These are phyloP conservation scores for Dicentrarchus labrax DNA, from an alignment of 2,113 vertebrate species.

Conservation along the genomic window DNA sequence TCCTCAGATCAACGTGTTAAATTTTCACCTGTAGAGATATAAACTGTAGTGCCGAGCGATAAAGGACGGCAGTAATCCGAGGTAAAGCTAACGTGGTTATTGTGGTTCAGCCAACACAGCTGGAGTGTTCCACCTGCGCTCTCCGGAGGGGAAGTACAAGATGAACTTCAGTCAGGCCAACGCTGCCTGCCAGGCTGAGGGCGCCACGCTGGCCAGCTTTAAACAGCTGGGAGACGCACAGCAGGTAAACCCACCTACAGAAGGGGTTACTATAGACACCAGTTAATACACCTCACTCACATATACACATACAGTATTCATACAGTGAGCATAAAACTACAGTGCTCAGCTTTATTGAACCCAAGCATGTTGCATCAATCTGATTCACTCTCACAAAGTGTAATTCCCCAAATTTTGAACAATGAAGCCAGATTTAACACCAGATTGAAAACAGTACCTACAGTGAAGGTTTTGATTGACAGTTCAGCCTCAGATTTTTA, in stretches of 20 bases:
- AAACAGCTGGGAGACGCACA: constrained; percentile 92
- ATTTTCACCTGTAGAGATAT: neutral
- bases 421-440: too few relatives aligned
- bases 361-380: too few relatives aligned
- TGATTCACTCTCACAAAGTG: too few relatives aligned
- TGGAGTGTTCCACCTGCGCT: constrained; percentile 93
- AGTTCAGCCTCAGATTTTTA: too few relatives aligned
- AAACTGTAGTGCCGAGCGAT: neutral
- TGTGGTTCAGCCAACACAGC: constrained; percentile 87
- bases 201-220: constrained; percentile 87
- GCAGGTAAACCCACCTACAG: constrained; percentile 85
- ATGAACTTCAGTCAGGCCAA: constrained; percentile 89
- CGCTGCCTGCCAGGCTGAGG: constrained; percentile 86
- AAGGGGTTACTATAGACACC: neutral
- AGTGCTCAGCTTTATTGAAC: too few relatives aligned
- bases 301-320: neutral
- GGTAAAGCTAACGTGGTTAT: neutral
- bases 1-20: neutral
- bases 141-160: constrained; percentile 86
- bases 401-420: too few relatives aligned
- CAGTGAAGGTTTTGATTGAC: too few relatives aligned
- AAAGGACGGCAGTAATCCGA: neutral
- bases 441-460: too few relatives aligned
- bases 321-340: neutral
- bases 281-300: neutral